Percentiles rank a stretch among this genome's conserved stretches.
phyloP scores from a whole-genome alignment of 2,888 invertebrate species.

The Cremastinae sp. region DNA sequence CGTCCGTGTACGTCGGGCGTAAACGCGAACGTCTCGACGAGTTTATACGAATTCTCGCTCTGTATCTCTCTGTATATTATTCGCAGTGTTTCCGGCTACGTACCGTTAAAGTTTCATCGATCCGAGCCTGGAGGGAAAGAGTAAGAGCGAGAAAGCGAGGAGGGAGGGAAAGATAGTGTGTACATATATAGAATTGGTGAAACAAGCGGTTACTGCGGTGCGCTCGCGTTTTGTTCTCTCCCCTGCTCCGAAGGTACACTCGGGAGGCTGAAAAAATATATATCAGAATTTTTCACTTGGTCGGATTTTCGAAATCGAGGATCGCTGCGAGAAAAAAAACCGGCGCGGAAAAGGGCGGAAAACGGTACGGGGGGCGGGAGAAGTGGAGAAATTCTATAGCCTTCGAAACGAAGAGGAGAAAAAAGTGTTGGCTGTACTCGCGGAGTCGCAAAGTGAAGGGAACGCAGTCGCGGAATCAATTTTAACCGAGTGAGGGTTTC shows the following conservation, averaged over 20 bases:
- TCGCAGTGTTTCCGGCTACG: slow-evolving; percentile 26
- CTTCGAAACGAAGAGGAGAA: too few relatives aligned
- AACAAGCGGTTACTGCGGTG: too few relatives aligned
- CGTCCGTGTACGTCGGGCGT: background rate
- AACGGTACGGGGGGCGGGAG: too few relatives aligned
- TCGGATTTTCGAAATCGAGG: too few relatives aligned
- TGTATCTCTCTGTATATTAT: slow-evolving; percentile 32
- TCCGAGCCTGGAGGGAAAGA: slow-evolving; percentile 20
- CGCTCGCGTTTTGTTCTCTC: too few relatives aligned
- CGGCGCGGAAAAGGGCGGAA: too few relatives aligned
- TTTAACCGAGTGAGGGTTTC: slow-evolving; percentile 57
- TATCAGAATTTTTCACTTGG: too few relatives aligned
- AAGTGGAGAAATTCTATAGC: too few relatives aligned
- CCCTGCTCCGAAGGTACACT: too few relatives aligned
- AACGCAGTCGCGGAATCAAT: slow-evolving; percentile 54
- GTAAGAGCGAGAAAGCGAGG: slow-evolving; percentile 25
- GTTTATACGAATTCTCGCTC: slow-evolving; percentile 22
- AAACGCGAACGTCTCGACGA: background rate
- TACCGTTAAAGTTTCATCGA: slow-evolving; percentile 46
- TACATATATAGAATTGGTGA: slow-evolving; percentile 2
- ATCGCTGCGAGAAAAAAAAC: too few relatives aligned
- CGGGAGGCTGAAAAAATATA: too few relatives aligned
- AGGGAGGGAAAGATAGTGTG: slow-evolving; percentile 14
- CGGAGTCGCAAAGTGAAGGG: background rate
- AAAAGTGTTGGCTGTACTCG: too few relatives aligned